Percentiles rank a stretch among this genome's conserved stretches.
These are phyloP conservation scores for Microhierax caerulescens DNA, from an alignment of 2,797 vertebrate species.

Conservation along the genomic window DNA sequence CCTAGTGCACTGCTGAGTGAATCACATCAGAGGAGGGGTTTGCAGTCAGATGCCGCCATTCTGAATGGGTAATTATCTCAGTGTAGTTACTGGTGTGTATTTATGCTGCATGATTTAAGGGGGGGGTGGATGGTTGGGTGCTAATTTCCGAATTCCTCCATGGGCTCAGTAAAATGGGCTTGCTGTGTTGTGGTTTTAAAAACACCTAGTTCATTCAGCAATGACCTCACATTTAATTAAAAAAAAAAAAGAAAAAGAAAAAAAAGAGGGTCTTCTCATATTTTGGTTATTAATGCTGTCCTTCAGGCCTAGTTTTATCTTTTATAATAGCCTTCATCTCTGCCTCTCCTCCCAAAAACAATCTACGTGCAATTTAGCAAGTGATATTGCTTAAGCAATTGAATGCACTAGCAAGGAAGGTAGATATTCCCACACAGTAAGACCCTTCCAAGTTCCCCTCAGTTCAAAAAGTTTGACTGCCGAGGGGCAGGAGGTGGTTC, in stretches of 20 bases:
- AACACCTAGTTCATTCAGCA: not conserved
- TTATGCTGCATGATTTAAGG: not conserved
- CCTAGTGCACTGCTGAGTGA: not conserved
- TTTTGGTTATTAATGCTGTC: not conserved
- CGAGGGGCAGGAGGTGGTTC: not conserved
- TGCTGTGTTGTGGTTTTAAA: not conserved
- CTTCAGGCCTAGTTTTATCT: not conserved
- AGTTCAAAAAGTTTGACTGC: not conserved
- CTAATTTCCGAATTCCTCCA: not conserved
- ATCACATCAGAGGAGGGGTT: not conserved
- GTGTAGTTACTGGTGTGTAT: rapidly evolving
- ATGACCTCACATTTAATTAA: too few relatives aligned
- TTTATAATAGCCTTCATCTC: not conserved
- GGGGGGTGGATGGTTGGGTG: too few relatives aligned
- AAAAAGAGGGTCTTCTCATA: not conserved
- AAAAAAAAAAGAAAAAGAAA: not conserved
- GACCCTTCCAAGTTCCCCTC: not conserved
- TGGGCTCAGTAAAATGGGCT: not conserved
- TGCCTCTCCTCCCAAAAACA: not conserved
- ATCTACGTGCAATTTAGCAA: not conserved
- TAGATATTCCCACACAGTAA: not conserved
- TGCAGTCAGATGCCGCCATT: not conserved
- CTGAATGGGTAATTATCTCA: conserved; percentile 22
- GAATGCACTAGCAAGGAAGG: too few relatives aligned
- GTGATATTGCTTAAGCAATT: not conserved